Base-by-base conservation (phyloP, 2,113 vertebrate species). In the Alectura lathami region DNA sequence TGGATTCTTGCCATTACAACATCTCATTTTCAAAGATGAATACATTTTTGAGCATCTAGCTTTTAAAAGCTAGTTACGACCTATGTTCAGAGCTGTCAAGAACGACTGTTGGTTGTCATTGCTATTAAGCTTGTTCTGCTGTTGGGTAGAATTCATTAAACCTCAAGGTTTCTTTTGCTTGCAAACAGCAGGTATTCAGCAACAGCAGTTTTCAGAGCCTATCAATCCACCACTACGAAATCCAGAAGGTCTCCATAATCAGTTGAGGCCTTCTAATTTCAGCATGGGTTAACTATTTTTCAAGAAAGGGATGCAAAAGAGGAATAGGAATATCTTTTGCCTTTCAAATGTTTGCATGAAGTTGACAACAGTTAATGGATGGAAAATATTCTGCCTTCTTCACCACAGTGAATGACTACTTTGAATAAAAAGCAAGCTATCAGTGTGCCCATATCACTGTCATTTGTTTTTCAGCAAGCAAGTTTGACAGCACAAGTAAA, bases 61-160 rank as follows among this genome's bases (percentile, higher is more conserved):
- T 82, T 87, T 91, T 84, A 91, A 82, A 70, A 91, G 50, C 27
- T 70, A 94, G 51, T 91, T 89, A 74, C 45, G 29, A 87, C n/a
- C n/a, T 86, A 43, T 73, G 67, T 85, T n/a, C 21, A 1, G 8
- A 57, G 27, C 54, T 82, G 38, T 38, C 38, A 50, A 67, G 78
- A 82, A 84, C 91, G 64, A 70, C 66, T n/a, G n/a, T n/a, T n/a
- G n/a, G n/a, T n/a, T n/a, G n/a, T n/a, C n/a, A n/a, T 30, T 74
- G 51, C 42, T 70, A 12, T 87, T 89, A 91, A 29, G 22, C 7
- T 24, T 75, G 30, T 85, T 82, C 4, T 6, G 22, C 34, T 75
- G 10, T 22, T 68, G 72, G 9, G 17, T 2, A 40, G 34, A 77
- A 91, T 74, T 74, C 34, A 94, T 89, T 89, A 81, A 64, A 68